Base-by-base conservation (phyloP, 2,888 invertebrate species). In the Caenorhabditis sp. region DNA sequence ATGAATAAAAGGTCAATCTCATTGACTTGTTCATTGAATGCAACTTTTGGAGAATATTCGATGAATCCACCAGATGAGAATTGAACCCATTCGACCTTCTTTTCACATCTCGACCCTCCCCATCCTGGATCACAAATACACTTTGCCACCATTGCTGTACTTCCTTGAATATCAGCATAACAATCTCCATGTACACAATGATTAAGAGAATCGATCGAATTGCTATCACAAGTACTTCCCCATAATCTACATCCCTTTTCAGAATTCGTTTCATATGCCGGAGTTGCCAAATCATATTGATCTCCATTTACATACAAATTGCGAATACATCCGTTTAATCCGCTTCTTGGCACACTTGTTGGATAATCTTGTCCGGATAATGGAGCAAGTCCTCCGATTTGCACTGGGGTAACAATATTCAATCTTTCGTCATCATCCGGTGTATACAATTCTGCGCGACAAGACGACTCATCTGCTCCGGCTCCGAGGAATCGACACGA, bases 81-180 rank as follows among this genome's bases (percentile, higher is more conserved):
- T 61, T 85, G 80, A 26, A 87, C 76, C 87, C 87, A 87, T 26
- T 77, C 77, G 63, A 84, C 73, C 38, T 70, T 62, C 12, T 70
- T 83, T 74, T 88, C 87, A 84, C 91, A 91, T 21, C 87, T 84
- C 1, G 86, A 80, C 10, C 97, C 97, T 0, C 93, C 93, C 93
- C 93, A 99, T 12, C 97, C 97, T 0, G 97, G 95, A 82, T 93
- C 92, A 87, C 99, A 99, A 83, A 94, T 93, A 88, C 99, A 99
- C 73, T 93, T 92, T 49, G 84, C 70, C 20, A 75, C 73, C 65
- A 67, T 72, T 8, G 74, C 69, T 14, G 54, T 63, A 26, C 63
- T 63, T 52, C 78, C 78, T 60, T 72, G 70, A 27, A 76, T 72
- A 62, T 84, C 81, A 27, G 84, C 84, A 63, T 76, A 82, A 62